Evolutionary conservation across 2,797 vertebrate genomes (phyloP).

Genomic region (Anas flavirostris): DNA sequence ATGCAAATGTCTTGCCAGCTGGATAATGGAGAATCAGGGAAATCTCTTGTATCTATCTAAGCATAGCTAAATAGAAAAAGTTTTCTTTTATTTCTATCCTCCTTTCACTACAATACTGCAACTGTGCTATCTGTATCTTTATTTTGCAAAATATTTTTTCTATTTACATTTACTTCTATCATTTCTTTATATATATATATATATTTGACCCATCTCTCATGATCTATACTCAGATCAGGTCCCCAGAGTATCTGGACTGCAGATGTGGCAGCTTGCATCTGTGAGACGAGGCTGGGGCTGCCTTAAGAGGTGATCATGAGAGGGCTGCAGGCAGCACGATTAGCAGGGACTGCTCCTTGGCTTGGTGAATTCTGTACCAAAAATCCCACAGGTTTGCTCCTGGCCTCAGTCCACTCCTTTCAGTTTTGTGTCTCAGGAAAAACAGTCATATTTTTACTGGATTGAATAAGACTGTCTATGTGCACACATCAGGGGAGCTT

Average conservation of each 20-base stretch:
- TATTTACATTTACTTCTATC: neutral
- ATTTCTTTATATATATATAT: neutral
- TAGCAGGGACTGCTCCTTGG: neutral
- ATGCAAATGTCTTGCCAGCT: neutral
- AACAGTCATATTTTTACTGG: neutral
- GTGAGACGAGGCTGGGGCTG: neutral
- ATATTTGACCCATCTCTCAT: neutral
- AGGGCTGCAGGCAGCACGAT: neutral
- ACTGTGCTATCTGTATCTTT: neutral
- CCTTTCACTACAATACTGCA: neutral
- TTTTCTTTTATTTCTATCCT: neutral
- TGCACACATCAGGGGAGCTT: accelerated
- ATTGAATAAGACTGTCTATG: neutral
- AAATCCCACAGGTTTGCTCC: neutral
- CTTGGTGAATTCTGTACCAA: neutral
- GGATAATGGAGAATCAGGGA: neutral
- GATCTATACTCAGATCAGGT: neutral
- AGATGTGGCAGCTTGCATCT: neutral
- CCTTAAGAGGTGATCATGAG: neutral
- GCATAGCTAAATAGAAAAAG: neutral
- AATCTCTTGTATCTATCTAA: neutral
- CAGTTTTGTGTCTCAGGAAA: neutral
- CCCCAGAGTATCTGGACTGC: neutral
- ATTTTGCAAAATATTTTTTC: neutral
- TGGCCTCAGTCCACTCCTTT: neutral